A percentile compares a stretch with the other conserved stretches of the same genome.
Conservation (phyloP, 2,888 invertebrate genomes). For the Tanytarsus gracilentus region DNA sequence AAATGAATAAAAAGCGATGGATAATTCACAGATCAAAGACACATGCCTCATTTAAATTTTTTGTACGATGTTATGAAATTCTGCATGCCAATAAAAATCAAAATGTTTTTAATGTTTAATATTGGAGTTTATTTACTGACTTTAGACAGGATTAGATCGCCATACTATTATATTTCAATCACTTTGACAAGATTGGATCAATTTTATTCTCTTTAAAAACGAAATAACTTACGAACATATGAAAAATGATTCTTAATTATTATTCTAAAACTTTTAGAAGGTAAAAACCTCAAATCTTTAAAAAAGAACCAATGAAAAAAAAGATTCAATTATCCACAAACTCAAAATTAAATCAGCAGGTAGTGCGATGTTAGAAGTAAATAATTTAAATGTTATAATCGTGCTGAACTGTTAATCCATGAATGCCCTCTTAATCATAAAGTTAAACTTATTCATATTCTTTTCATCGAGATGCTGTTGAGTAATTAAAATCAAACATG, state of each 20-base stretch:
- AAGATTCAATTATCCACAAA: not conserved
- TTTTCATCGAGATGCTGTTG: too few relatives aligned
- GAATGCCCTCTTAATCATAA: conserved; percentile 1
- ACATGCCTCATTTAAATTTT: not conserved
- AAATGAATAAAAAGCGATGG: not conserved
- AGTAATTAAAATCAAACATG: conserved; percentile 1
- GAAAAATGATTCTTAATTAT: too few relatives aligned
- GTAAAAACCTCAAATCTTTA: too few relatives aligned
- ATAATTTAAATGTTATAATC: not conserved
- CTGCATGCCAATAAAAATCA: conserved; percentile 9
- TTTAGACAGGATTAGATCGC: not conserved
- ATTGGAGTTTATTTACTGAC: not conserved
- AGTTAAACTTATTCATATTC: not conserved
- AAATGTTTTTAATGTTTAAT: not conserved
- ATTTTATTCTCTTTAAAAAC: too few relatives aligned
- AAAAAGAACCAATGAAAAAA: too few relatives aligned
- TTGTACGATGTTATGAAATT: not conserved
- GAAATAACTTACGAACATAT: too few relatives aligned
- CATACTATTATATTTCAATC: too few relatives aligned
- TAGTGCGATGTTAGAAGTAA: too few relatives aligned
- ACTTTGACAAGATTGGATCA: too few relatives aligned
- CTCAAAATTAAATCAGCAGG: not conserved
- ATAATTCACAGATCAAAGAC: not conserved
- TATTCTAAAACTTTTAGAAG: too few relatives aligned
- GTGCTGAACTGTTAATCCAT: not conserved